Percentiles rank a stretch among this genome's conserved stretches.
phyloP scores from a whole-genome alignment of 2,113 vertebrate genomes.

The Cepphus grylle region DNA sequence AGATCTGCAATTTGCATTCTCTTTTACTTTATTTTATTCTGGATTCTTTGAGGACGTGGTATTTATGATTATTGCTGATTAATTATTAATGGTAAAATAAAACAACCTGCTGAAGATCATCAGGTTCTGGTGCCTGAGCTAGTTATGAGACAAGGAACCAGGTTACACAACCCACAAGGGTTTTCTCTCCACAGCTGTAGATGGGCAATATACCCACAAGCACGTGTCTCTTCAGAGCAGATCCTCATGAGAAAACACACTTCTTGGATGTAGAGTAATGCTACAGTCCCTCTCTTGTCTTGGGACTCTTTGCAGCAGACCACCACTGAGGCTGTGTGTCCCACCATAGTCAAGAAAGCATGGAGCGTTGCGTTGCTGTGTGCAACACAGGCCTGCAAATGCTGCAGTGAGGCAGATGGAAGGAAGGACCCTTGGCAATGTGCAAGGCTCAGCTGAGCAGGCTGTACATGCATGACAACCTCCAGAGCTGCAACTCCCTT shows the following conservation, averaged over 20 bases:
- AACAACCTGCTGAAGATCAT: background rate
- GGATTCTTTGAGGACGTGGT: background rate
- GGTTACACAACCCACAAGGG: background rate
- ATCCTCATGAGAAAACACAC: background rate
- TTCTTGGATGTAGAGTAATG: background rate
- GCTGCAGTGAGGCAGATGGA: background rate
- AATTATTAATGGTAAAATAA: background rate
- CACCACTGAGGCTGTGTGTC: fast-evolving
- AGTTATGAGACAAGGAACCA: background rate
- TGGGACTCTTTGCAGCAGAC: background rate
- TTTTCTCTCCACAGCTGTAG: background rate
- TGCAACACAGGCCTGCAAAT: background rate
- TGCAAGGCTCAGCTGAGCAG: background rate
- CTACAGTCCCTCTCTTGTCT: background rate
- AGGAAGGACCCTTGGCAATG: background rate
- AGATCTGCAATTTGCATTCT: background rate
- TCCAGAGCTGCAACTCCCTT: background rate
- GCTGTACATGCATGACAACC: no score
- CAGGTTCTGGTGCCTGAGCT: background rate
- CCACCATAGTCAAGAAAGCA: background rate
- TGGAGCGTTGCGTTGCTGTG: background rate
- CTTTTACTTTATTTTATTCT: background rate
- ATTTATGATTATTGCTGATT: background rate
- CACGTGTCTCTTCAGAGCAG: background rate
- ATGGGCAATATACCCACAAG: background rate